Evolutionary conservation across 2,888 invertebrate genomes (phyloP).

Genomic region (Seira sanloemensis): DNA sequence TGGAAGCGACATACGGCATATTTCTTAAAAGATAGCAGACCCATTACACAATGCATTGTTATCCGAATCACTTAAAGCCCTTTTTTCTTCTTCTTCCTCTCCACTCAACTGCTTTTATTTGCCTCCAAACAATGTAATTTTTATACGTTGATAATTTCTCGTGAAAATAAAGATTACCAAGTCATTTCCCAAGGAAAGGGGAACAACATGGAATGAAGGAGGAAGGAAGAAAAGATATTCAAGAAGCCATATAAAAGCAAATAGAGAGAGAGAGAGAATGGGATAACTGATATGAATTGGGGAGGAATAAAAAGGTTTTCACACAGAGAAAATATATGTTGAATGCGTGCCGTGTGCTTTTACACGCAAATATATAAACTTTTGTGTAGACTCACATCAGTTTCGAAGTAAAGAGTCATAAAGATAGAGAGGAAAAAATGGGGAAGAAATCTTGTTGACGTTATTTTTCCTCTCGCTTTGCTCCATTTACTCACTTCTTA

Average conservation of each 20-base stretch:
- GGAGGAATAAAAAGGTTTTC: neutral
- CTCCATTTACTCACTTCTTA: conserved; percentile 59
- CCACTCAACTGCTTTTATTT: too few species aligned
- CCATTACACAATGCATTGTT: conserved; percentile 1
- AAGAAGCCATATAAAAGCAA: neutral
- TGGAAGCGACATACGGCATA: conserved; percentile 56
- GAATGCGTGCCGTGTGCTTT: neutral
- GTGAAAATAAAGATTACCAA: neutral
- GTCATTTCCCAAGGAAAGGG: neutral
- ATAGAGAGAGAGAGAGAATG: neutral
- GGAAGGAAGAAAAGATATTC: neutral
- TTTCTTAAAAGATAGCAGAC: conserved; percentile 28
- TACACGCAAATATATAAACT: conserved; percentile 5
- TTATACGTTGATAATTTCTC: conserved; percentile 5
- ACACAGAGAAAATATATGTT: neutral
- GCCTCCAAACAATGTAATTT: neutral
- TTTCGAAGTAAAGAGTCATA: conserved; percentile 13
- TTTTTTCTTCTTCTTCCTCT: too few species aligned
- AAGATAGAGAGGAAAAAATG: conserved; percentile 16
- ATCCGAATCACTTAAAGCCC: neutral
- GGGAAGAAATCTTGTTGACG: conserved; percentile 39
- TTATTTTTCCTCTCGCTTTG: conserved; percentile 41
- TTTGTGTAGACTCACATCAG: neutral
- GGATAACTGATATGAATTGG: neutral
- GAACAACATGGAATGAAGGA: neutral